These are phyloP conservation scores for Lymantria dispar DNA, from an alignment of 2,888 invertebrate species.

Conservation along the genomic window DNA sequence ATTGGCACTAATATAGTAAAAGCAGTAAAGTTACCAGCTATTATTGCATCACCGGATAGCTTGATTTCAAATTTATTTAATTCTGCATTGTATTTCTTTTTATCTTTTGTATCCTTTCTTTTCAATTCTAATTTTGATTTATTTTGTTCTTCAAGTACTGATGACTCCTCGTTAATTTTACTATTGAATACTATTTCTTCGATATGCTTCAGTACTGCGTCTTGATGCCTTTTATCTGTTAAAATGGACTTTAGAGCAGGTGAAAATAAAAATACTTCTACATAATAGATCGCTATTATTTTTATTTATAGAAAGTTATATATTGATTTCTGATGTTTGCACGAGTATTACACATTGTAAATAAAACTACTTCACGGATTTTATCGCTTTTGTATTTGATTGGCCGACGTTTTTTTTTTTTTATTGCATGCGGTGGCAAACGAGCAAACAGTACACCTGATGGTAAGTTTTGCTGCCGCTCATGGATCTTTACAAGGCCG, in stretches of 20 bases:
- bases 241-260: background rate
- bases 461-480: too few relatives aligned
- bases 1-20: too few relatives aligned
- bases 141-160: background rate
- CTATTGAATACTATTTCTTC: slow-evolving; percentile 44
- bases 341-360: too few relatives aligned
- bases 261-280: background rate
- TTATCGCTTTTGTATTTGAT: too few relatives aligned
- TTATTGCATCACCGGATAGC: slow-evolving; percentile 51
- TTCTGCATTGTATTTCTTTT: slow-evolving; percentile 33
- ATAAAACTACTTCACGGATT: too few relatives aligned
- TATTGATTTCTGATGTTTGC: too few relatives aligned
- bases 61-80: slow-evolving; percentile 46
- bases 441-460: too few relatives aligned
- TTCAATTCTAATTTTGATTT: slow-evolving; percentile 13
- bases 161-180: background rate
- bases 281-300: too few relatives aligned
- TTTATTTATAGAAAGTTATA: too few relatives aligned
- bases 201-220: slow-evolving; percentile 50
- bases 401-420: too few relatives aligned
- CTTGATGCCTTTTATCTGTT: slow-evolving; percentile 65
- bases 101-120: slow-evolving; percentile 36
- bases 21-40: slow-evolving; percentile 46
- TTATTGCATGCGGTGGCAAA: too few relatives aligned
- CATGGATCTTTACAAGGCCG: too few relatives aligned